phyloP scores from a whole-genome alignment of 2,113 vertebrate species.

The Scomber japonicus region DNA sequence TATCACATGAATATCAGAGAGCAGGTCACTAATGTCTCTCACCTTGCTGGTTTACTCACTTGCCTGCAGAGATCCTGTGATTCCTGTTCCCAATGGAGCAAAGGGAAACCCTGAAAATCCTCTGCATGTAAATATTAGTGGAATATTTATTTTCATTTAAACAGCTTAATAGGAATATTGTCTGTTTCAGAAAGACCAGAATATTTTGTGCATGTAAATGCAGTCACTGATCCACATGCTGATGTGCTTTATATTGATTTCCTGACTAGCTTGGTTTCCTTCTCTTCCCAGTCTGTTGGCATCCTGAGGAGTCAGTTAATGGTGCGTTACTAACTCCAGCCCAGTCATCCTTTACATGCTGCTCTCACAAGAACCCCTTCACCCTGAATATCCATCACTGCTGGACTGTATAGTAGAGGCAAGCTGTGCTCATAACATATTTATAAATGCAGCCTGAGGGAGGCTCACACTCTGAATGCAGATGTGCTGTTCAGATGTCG shows the following conservation, averaged over 20 bases:
- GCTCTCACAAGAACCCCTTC: conserved; percentile 67
- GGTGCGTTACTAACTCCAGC: conserved; percentile 69
- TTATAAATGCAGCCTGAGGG: conserved; percentile 65
- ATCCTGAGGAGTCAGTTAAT: conserved; percentile 69
- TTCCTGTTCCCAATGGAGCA: too few relatives aligned
- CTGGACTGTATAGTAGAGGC: conserved; percentile 45
- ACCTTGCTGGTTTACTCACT: too few relatives aligned
- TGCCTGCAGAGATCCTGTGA: too few relatives aligned
- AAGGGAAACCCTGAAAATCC: too few relatives aligned
- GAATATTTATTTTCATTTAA: too few relatives aligned
- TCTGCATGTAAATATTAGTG: too few relatives aligned
- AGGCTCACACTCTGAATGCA: conserved; percentile 54
- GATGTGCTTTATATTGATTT: conserved; percentile 65
- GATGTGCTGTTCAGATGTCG: conserved; percentile 50
- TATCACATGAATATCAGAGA: too few relatives aligned
- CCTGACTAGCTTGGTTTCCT: conserved; percentile 13
- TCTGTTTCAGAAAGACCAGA: not conserved
- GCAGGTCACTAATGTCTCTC: too few relatives aligned
- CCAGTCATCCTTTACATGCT: conserved; percentile 72
- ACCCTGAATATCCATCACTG: conserved; percentile 72
- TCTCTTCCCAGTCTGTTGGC: conserved; percentile 44
- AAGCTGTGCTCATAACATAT: conserved; percentile 63
- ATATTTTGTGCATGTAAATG: too few relatives aligned
- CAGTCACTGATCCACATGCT: conserved; percentile 20
- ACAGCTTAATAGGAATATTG: too few relatives aligned